Evolutionary conservation across 2,888 invertebrate genomes (phyloP), one percentile per base, ranked within the genome.

Genomic region (Ophraella communa): DNA sequence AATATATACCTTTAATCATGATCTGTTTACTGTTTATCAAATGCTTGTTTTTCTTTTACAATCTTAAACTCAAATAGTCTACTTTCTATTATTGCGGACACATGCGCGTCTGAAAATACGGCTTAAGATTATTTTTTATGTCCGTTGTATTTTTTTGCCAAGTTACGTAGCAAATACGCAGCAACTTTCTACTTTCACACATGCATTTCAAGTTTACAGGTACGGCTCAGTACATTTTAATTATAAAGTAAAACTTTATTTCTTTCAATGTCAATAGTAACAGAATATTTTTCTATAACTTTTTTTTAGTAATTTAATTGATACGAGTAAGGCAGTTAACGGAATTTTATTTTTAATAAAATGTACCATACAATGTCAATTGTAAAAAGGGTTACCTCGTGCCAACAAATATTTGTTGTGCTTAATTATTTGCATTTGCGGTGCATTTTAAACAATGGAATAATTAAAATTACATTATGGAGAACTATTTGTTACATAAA

Each of bases 101-200:
- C 20, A 45, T 45, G 49, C 24, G 27, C 23, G 24, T 49, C 27
- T 51, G 49, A 42, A 53, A 20, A 60, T 44, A 52, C 42, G 30
- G 35, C 35, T 23, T 27, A 33, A n/a, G 18, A 33, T 52, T 60
- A n/a, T 59, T 35, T 59, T 60, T 60, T 60, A 60, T 60, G 60
- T 60, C 60, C 52, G 52, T 59, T 49, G 35, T 39, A 27, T 42
- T 52, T 60, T 52, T 52, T 60, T 60, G 42, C 23, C 27, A 27
- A 17, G 49, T 51, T 39, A 60, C 60, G 44, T 60, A 60, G 39
- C 23, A 30, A 5, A 1, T 10, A 10, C 27, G 27, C 52, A 52
- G 3, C 30, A 27, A 60, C 60, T 60, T 60, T 60, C 60, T 60
- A 60, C 60, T 60, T 60, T 60, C 60, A 60, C 60, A 33, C 52